phyloP scores from a whole-genome alignment of 2,113 vertebrate species.

The Psittacara wagleri region DNA sequence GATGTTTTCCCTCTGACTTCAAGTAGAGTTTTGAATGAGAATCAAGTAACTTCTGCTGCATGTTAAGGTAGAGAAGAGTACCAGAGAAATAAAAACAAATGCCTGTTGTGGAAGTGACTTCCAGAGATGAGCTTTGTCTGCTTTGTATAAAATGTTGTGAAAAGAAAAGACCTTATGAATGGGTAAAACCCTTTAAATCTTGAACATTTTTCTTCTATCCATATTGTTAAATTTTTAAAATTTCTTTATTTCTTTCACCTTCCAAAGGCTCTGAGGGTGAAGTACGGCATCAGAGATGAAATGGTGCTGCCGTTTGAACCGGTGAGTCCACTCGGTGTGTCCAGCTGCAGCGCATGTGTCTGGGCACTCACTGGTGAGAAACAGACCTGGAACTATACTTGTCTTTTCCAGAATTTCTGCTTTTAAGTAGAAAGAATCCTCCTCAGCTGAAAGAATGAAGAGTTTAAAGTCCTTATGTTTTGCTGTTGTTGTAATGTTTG shows the following conservation, averaged over 20 bases:
- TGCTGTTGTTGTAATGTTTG: neutral
- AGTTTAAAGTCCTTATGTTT: neutral
- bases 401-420: neutral
- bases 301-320: constrained; percentile 97
- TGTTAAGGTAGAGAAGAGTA: neutral
- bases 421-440: neutral
- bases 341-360: neutral
- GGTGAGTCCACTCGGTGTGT: constrained; percentile 67
- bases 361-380: neutral
- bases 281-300: constrained; percentile 93
- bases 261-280: constrained; percentile 86
- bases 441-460: neutral
- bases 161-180: neutral
- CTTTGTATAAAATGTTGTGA: neutral
- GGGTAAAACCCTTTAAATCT: neutral
- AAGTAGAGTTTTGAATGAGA: neutral
- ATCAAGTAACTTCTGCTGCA: neutral
- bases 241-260: neutral
- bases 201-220: neutral
- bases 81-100: neutral
- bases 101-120: neutral
- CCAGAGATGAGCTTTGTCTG: neutral
- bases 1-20: neutral
- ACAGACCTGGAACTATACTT: neutral
- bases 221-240: neutral